Evolutionary conservation across 2,888 invertebrate genomes (phyloP).

Genomic region (Hetaerina titia): DNA sequence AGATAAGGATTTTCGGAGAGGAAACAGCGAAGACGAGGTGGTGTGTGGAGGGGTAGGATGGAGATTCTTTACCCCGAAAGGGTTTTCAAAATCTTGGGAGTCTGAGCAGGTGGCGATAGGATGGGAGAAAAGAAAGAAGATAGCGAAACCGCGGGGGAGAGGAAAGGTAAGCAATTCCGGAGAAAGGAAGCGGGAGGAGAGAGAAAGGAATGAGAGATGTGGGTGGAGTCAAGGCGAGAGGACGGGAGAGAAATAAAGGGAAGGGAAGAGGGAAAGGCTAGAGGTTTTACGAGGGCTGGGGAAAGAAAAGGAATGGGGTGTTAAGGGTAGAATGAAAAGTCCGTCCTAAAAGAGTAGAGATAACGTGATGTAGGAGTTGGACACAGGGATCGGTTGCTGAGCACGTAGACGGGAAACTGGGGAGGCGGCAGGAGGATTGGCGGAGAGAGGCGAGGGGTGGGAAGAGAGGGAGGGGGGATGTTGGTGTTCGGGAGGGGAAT

Average conservation of each 20-base stretch:
- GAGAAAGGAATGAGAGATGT: not conserved
- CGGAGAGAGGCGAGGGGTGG: not conserved
- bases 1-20: not conserved
- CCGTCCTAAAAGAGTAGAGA: conserved; percentile 31
- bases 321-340: conserved; percentile 59
- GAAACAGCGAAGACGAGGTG: not conserved
- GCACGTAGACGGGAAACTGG: conserved; percentile 52
- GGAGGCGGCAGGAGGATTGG: not conserved
- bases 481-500: not conserved
- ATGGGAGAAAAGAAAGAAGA: not conserved
- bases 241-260: not conserved
- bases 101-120: conserved; percentile 29
- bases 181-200: not conserved
- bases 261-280: not conserved
- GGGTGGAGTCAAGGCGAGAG: not conserved
- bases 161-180: not conserved
- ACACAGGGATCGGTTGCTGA: conserved; percentile 53
- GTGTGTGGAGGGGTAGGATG: not conserved
- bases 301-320: conserved; percentile 35
- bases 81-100: conserved; percentile 20
- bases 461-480: not conserved
- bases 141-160: not conserved
- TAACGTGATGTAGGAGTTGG: conserved; percentile 45
- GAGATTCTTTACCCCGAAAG: not conserved
- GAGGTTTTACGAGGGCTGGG: not conserved